These are phyloP conservation scores for Leptodactylus fuscus DNA, from an alignment of 2,113 vertebrate species.

Conservation along the genomic window DNA sequence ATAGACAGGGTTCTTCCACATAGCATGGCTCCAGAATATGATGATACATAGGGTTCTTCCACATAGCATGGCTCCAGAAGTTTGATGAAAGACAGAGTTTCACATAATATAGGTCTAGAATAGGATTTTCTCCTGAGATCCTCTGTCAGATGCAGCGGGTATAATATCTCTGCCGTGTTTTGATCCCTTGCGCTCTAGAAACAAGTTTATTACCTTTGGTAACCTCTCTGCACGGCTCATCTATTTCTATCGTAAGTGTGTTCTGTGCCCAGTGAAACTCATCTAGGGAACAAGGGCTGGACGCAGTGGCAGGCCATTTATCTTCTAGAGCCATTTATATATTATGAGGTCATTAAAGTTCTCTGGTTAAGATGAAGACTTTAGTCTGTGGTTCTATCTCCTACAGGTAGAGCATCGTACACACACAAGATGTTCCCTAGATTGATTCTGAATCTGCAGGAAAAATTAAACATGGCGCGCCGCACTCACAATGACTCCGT, in stretches of 20 bases:
- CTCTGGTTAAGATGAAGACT: neutral
- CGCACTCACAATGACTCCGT: too few species aligned
- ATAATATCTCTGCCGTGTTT: neutral
- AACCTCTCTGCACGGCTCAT: neutral
- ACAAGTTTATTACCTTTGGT: constrained; percentile 4
- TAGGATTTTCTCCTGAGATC: neutral
- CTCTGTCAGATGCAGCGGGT: neutral
- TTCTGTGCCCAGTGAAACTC: neutral
- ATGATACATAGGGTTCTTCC: too few species aligned
- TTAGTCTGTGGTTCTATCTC: neutral
- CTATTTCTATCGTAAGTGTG: neutral
- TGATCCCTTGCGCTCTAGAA: neutral
- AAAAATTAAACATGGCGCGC: neutral
- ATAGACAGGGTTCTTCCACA: too few species aligned
- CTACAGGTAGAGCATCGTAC: neutral
- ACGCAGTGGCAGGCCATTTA: neutral
- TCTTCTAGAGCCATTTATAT: neutral
- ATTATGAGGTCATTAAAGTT: neutral
- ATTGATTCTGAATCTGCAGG: neutral
- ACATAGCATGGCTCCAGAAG: too few species aligned
- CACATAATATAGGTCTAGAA: neutral
- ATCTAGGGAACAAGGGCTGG: neutral
- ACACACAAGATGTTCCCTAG: neutral
- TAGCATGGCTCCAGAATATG: too few species aligned
- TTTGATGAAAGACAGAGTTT: neutral